Conservation (phyloP, 2,797 vertebrate genomes). For the Sebastes umbrosus region DNA sequence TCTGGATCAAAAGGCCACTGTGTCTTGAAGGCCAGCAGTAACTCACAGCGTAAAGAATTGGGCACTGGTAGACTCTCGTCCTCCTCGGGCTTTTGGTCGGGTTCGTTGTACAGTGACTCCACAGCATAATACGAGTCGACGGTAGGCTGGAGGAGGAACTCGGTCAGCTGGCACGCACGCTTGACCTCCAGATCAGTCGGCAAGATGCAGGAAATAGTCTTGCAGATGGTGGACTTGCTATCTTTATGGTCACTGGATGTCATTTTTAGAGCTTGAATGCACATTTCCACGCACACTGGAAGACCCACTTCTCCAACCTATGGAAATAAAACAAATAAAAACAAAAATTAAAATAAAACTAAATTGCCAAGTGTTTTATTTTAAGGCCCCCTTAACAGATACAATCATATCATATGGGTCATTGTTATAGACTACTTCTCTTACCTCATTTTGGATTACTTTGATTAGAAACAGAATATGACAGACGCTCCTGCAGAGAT, state of each 20-base stretch:
- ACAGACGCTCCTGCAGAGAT: slow-evolving; percentile 97
- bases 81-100: slow-evolving; percentile 98
- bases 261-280: slow-evolving; percentile 96
- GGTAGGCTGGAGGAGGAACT: slow-evolving; percentile 97
- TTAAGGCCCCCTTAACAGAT: background rate
- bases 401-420: background rate
- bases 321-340: background rate
- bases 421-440: slow-evolving; percentile 20
- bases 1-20: slow-evolving; percentile 99
- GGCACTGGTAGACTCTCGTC: slow-evolving; percentile 96
- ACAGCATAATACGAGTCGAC: slow-evolving; percentile 98
- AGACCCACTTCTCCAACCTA: slow-evolving; percentile 93
- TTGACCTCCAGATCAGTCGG: slow-evolving; percentile 98
- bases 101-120: slow-evolving; percentile 98
- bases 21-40: slow-evolving; percentile 98
- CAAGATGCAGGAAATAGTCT: slow-evolving; percentile 97
- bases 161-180: slow-evolving; percentile 97
- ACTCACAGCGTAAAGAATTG: slow-evolving; percentile 98
- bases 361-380: background rate
- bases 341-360: background rate
- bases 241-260: slow-evolving; percentile 91
- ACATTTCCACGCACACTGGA: slow-evolving; percentile 97
- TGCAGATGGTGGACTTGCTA: slow-evolving; percentile 98
- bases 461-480: slow-evolving; percentile 99
- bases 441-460: slow-evolving; percentile 99